Conservation (phyloP, 2,113 vertebrate genomes). For the Astatoreochromis straeleni region DNA sequence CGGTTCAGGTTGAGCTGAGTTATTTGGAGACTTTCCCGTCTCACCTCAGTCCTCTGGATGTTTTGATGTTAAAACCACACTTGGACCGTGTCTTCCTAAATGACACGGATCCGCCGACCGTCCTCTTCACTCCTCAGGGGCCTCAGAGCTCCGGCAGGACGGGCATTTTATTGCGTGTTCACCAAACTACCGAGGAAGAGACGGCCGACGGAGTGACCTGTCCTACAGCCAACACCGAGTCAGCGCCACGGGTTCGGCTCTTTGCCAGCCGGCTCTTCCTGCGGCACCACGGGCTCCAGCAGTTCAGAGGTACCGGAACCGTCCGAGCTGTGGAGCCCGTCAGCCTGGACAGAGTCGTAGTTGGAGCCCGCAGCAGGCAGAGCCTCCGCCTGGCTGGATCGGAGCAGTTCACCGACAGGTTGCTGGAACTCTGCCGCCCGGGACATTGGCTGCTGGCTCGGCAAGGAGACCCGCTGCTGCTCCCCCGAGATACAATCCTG, state of each 20-base stretch:
- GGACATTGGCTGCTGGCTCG: constrained; percentile 58
- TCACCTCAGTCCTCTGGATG: constrained; percentile 56
- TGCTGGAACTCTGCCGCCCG: constrained; percentile 55
- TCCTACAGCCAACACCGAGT: background rate
- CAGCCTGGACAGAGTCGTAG: constrained; percentile 51
- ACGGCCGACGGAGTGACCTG: background rate
- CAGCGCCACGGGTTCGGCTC: constrained; percentile 50
- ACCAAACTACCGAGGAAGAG: constrained; percentile 53
- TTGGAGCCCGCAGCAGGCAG: constrained; percentile 60
- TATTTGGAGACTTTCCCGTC: constrained; percentile 50
- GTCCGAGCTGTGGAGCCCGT: constrained; percentile 45
- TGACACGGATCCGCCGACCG: constrained; percentile 29
- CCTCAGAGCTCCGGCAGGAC: background rate
- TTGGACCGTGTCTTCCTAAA: constrained; percentile 34
- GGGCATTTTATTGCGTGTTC: constrained; percentile 62
- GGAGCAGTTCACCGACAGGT: constrained; percentile 31
- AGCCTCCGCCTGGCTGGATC: constrained; percentile 55
- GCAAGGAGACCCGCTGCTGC: constrained; percentile 59
- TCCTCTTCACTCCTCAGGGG: constrained; percentile 61
- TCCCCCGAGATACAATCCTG: constrained; percentile 42
- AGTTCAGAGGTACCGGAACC: background rate
- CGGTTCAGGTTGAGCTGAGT: constrained; percentile 33
- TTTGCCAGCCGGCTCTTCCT: constrained; percentile 58
- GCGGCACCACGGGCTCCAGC: constrained; percentile 47
- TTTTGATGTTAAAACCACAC: constrained; percentile 21